Evolutionary conservation across 2,113 vertebrate species (phyloP).

Genomic region (Origma solitaria): DNA sequence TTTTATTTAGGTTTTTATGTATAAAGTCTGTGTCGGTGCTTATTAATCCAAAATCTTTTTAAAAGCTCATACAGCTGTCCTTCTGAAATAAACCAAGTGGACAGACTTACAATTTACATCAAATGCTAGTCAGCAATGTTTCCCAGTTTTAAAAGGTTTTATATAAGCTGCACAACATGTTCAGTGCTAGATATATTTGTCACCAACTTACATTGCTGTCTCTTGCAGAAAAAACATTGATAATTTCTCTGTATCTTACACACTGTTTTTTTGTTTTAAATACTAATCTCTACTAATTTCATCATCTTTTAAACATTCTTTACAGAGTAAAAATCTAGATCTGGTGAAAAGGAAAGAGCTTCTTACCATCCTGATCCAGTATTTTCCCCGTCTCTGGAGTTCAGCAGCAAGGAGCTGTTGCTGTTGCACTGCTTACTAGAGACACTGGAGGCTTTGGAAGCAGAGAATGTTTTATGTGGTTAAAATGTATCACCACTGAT

Average conservation of each 20-base stretch:
- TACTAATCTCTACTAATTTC: not conserved
- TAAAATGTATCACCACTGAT: slow-evolving; percentile 67
- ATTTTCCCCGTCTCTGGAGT: slow-evolving; percentile 23
- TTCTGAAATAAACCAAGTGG: not conserved
- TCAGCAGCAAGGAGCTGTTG: slow-evolving; percentile 62
- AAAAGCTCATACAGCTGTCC: not conserved
- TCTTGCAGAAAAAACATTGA: not conserved
- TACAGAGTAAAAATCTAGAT: not conserved
- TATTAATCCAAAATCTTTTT: not conserved
- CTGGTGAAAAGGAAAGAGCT: slow-evolving; percentile 36
- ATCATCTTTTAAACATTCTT: not conserved
- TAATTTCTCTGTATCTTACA: not conserved
- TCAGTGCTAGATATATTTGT: slow-evolving; percentile 35
- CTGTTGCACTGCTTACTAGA: slow-evolving; percentile 56
- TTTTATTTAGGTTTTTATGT: not conserved
- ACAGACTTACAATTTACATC: not conserved
- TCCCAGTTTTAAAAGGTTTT: slow-evolving; percentile 21
- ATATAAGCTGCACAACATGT: slow-evolving; percentile 26
- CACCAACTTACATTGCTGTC: slow-evolving; percentile 41
- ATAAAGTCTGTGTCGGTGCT: not conserved
- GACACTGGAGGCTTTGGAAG: slow-evolving; percentile 61
- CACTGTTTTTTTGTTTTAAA: not conserved
- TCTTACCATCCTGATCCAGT: slow-evolving; percentile 72
- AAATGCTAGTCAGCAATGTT: not conserved
- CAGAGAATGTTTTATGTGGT: slow-evolving; percentile 65